A percentile compares a stretch with the other conserved stretches of the same genome.
Conservation (phyloP, 2,113 vertebrate species). For the Phaethornis superciliosus region DNA sequence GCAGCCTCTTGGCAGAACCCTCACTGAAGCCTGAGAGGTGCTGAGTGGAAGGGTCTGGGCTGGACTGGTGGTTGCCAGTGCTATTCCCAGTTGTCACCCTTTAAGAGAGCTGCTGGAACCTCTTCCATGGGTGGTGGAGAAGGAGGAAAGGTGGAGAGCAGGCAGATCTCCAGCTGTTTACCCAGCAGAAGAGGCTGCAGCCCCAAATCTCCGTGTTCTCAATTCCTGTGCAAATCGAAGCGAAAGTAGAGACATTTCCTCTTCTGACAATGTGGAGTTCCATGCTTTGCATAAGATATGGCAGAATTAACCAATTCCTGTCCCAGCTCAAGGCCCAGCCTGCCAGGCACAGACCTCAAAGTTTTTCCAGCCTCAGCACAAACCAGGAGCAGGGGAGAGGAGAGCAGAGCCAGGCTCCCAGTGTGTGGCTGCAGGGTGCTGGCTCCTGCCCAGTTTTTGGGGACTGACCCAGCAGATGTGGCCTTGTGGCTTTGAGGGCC, state of each 20-base stretch:
- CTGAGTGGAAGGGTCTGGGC: not conserved
- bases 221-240: not conserved
- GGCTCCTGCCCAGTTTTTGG: not conserved
- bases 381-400: not conserved
- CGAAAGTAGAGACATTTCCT: not conserved
- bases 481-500: rapidly evolving
- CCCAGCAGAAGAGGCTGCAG: not conserved
- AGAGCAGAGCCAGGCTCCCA: rapidly evolving
- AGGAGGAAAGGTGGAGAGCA: not conserved
- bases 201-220: not conserved
- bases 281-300: not conserved
- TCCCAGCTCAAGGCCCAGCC: not conserved
- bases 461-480: rapidly evolving
- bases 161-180: not conserved
- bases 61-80: not conserved
- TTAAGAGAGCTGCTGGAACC: not conserved
- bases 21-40: not conserved
- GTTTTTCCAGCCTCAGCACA: not conserved
- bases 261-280: not conserved
- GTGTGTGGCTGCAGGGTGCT: rapidly evolving
- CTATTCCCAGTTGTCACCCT: not conserved
- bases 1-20: not conserved
- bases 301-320: not conserved
- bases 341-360: not conserved
- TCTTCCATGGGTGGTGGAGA: not conserved